Conservation (phyloP, 2,797 vertebrate species). For the Erethizon dorsatum region DNA sequence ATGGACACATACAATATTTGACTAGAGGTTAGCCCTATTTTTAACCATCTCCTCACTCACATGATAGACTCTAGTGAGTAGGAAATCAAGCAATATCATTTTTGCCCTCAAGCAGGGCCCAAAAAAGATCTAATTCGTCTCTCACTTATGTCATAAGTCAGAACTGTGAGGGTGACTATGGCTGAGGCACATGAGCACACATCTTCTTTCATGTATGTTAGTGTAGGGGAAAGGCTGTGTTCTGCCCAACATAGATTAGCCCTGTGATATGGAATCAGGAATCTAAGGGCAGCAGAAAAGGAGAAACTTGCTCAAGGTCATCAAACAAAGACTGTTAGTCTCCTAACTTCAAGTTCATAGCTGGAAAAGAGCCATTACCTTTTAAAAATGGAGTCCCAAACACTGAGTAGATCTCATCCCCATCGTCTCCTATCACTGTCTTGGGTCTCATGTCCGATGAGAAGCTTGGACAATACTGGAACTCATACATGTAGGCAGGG, state of each 20-base stretch:
- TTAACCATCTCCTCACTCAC: not conserved
- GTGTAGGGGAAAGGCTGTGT: not conserved
- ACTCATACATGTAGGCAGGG: constrained; percentile 71
- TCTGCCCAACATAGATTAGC: rapidly evolving
- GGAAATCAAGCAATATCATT: rapidly evolving
- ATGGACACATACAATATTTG: not conserved
- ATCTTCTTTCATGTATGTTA: no score
- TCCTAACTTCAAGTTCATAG: no score
- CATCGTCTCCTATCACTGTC: constrained; percentile 6
- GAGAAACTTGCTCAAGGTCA: no score
- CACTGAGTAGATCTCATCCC: constrained; percentile 41
- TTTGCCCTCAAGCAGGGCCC: not conserved
- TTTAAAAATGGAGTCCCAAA: constrained; percentile 63
- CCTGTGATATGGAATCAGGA: rapidly evolving
- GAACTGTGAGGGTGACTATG: no score
- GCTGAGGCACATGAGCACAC: no score
- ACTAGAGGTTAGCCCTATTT: not conserved
- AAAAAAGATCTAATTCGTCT: no score
- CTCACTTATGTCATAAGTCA: no score
- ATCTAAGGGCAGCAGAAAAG: not conserved
- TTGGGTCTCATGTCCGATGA: not conserved
- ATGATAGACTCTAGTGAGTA: rapidly evolving
- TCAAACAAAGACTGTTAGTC: no score
- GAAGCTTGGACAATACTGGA: constrained; percentile 66
- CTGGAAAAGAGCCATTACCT: not conserved